Evolutionary conservation across 2,113 vertebrate species (phyloP), one percentile per base, ranked within the genome.

Genomic region (Marcusenius ussheri): DNA sequence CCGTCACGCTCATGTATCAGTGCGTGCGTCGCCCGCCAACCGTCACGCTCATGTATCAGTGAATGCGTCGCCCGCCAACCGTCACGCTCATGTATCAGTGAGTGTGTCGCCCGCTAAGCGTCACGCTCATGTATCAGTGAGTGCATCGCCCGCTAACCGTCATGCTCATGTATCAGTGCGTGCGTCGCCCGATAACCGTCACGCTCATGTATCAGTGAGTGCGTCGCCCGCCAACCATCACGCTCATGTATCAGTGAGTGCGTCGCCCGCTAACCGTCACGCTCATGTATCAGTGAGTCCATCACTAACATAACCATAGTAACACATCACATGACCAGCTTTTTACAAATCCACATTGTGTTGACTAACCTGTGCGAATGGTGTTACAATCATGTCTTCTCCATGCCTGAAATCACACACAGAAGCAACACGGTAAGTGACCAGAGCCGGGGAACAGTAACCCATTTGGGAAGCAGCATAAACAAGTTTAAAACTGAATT

Each of bases 311-410:
- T 5, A 17, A 39, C 9, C 70, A 77, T 1, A 31, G 62, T 10
- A 31, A 9, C 24, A 45, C 10, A 10, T n/a, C 42, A 85, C 46
- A n/a, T 10, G 19, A 49, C 45, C 47, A 21, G 42, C 45, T 85
- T n/a, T 19, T n/a, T 7, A n/a, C 21, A 24, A 83, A 51, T 66
- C 17, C 21, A 88, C 15, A 21, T 0, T 19, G 6, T 24, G 35
- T 21, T 17, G 39, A 95, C 96, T 93, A 89, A 98, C 98, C 97
- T 98, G 98, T 91, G 98, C 98, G 70, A 99, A 99, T 0, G 98
- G 98, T 0, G 98, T 99, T 88, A 99, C 98, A 13, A 99, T 99
- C 97, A 98, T 96, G 96, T 99, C 98, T 96, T 98, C 98, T 94
- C 97, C 97, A 0, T 98, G 97, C 92, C 98, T 99, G 95, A 0